Evolutionary conservation across 2,113 vertebrate genomes (phyloP), one percentile per base, ranked within the genome.

Genomic region (Lophochroa leadbeateri): DNA sequence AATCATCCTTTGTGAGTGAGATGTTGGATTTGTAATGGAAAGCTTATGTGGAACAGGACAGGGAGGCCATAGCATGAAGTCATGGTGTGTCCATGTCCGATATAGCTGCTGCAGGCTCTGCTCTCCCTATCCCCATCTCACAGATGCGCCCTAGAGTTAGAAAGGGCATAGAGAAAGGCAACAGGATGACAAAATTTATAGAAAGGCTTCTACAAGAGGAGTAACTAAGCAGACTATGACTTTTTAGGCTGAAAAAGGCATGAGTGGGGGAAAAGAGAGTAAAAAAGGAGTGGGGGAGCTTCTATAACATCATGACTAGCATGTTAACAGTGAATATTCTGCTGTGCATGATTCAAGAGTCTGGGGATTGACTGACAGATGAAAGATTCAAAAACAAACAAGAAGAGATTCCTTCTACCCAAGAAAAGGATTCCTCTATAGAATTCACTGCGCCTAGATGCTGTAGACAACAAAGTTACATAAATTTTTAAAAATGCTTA

Each of bases 41-140:
- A 79, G 74, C 12, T 91, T 27, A 47, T 3, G 13, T 41, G 49
- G 55, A 75, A 63, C n/a, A 50, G 1, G 61, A 64, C 52, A 47
- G 35, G 29, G 24, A 44, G 10, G 44, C 6, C 47, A 58, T 18
- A 14, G 44, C 21, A 82, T 0, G 2, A 81, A 71, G 37, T 63
- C 72, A 78, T 2, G 0, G 27, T 6, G 13, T 50, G 47, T 39
- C 29, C 31, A 18, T 29, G 29, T 43, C 12, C 0, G 0, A 24
- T 33, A 44, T 0, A 79, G 63, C 39, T 31, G 11, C 17, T 41
- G 57, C 31, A 77, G 49, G 41, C 57, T 72, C 58, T 88, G 35
- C 39, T 53, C 41, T 61, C 31, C 49, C 49, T 11, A 60, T 10
- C 4, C 10, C 37, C 37, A 43, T 12, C 60, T 46, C 63, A 88